Percentiles rank a stretch among this genome's conserved stretches.
These are phyloP conservation scores for Lepidochitona cinerea DNA, from an alignment of 2,888 invertebrate genomes.

Conservation along the genomic window DNA sequence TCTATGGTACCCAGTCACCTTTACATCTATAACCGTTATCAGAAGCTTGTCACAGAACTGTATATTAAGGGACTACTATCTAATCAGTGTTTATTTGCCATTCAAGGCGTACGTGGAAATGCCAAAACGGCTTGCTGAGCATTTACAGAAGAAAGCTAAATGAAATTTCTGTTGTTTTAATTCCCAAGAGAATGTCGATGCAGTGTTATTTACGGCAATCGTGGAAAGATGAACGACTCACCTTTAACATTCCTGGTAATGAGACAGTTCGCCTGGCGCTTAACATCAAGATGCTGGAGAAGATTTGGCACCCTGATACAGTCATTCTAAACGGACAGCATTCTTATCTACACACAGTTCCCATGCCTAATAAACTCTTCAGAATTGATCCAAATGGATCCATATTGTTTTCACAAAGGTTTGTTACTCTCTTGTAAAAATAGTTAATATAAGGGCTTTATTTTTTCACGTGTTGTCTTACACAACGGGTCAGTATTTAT, in stretches of 20 bases:
- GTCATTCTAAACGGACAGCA: slow-evolving; percentile 92
- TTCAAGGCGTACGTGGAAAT: too few relatives aligned
- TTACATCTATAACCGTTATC: too few relatives aligned
- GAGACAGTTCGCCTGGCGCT: slow-evolving; percentile 43
- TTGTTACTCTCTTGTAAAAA: too few relatives aligned
- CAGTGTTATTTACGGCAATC: slow-evolving; percentile 57
- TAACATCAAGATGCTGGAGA: slow-evolving; percentile 58
- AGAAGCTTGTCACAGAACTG: too few relatives aligned
- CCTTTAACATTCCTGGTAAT: slow-evolving; percentile 43
- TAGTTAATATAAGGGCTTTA: too few relatives aligned
- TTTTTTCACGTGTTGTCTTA: too few relatives aligned
- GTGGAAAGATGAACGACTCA: slow-evolving; percentile 48
- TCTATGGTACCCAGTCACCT: too few relatives aligned
- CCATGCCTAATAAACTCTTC: slow-evolving; percentile 93
- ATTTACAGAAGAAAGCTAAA: too few relatives aligned
- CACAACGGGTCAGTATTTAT: too few relatives aligned
- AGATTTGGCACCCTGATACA: slow-evolving; percentile 67
- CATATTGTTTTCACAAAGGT: slow-evolving; percentile 95
- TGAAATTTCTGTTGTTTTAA: background rate
- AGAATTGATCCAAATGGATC: slow-evolving; percentile 91
- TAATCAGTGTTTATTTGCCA: too few relatives aligned
- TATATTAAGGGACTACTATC: too few relatives aligned
- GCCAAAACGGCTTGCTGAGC: too few relatives aligned
- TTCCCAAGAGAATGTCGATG: slow-evolving; percentile 35
- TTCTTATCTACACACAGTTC: slow-evolving; percentile 95